Percentiles rank a stretch among this genome's conserved stretches.
Conservation (phyloP, 2,888 invertebrate species). For the Dryomyza anilis region DNA sequence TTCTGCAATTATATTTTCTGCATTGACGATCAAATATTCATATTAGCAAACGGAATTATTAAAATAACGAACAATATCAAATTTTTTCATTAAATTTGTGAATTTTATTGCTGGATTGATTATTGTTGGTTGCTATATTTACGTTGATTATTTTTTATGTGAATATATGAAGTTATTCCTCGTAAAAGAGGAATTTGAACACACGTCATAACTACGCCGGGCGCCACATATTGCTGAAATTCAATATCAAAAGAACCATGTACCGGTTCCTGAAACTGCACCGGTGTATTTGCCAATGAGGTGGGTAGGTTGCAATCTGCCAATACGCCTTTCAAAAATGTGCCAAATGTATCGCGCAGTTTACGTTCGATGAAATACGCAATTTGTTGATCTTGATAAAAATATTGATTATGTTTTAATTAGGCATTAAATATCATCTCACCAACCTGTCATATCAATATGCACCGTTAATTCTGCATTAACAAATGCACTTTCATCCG, state of each 20-base stretch:
- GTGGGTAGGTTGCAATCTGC: slow-evolving; percentile 68
- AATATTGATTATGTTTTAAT: not conserved
- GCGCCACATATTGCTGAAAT: slow-evolving; percentile 82
- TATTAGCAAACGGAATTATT: too few relatives aligned
- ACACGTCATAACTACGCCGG: slow-evolving; percentile 83
- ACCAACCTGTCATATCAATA: slow-evolving; percentile 76
- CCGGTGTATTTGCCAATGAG: slow-evolving; percentile 67
- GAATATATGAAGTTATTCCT: too few relatives aligned
- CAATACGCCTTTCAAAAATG: slow-evolving; percentile 70
- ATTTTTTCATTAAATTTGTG: too few relatives aligned
- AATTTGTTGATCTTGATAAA: slow-evolving; percentile 80
- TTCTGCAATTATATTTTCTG: too few relatives aligned
- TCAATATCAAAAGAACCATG: slow-evolving; percentile 72
- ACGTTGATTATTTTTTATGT: too few relatives aligned
- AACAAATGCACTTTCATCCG: slow-evolving; percentile 64
- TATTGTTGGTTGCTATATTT: too few relatives aligned
- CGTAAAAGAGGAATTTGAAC: too few relatives aligned
- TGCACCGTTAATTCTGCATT: slow-evolving; percentile 71
- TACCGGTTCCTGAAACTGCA: slow-evolving; percentile 73
- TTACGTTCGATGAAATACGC: slow-evolving; percentile 74
- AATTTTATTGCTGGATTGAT: too few relatives aligned
- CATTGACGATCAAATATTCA: too few relatives aligned
- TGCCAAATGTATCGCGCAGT: slow-evolving; percentile 71
- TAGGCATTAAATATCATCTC: not conserved
- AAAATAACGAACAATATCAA: too few relatives aligned